phyloP scores from a whole-genome alignment of 2,797 vertebrate species.

The Pelodytes ibericus region DNA sequence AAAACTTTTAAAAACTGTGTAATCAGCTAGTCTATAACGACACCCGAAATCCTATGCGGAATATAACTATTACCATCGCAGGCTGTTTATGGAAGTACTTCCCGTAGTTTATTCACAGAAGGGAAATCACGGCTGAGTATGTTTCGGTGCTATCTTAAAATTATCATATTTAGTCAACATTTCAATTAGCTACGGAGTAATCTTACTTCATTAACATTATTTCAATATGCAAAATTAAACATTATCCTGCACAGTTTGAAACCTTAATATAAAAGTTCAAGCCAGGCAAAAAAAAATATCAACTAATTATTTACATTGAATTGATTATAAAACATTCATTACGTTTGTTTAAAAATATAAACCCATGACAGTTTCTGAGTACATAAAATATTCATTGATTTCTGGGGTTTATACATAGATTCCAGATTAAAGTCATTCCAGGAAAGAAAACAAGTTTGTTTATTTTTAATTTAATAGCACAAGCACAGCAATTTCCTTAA shows the following conservation, averaged over 20 bases:
- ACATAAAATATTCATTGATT: not conserved
- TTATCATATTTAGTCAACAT: slow-evolving; percentile 43
- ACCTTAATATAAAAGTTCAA: slow-evolving; percentile 21
- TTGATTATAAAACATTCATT: slow-evolving; percentile 17
- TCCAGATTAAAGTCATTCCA: no score
- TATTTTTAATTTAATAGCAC: no score
- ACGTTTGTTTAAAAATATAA: not conserved
- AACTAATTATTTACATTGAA: slow-evolving; percentile 26
- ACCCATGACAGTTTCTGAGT: not conserved
- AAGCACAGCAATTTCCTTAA: no score
- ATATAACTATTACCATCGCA: slow-evolving; percentile 37
- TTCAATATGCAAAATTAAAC: slow-evolving; percentile 46
- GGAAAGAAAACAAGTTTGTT: no score
- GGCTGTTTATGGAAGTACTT: slow-evolving; percentile 23
- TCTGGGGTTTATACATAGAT: not conserved
- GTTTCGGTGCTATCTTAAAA: slow-evolving; percentile 25
- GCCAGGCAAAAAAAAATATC: slow-evolving; percentile 14
- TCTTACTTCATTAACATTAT: slow-evolving; percentile 36
- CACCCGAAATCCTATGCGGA: slow-evolving; percentile 41
- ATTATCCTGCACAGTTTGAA: slow-evolving; percentile 37
- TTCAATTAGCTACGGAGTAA: slow-evolving; percentile 38
- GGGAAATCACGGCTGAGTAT: slow-evolving; percentile 7
- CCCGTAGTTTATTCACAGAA: slow-evolving; percentile 21
- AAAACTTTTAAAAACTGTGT: slow-evolving; percentile 38
- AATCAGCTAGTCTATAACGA: slow-evolving; percentile 40